Evolutionary conservation across 2,797 vertebrate species (phyloP).

Genomic region (Myiotriccus ornatus): DNA sequence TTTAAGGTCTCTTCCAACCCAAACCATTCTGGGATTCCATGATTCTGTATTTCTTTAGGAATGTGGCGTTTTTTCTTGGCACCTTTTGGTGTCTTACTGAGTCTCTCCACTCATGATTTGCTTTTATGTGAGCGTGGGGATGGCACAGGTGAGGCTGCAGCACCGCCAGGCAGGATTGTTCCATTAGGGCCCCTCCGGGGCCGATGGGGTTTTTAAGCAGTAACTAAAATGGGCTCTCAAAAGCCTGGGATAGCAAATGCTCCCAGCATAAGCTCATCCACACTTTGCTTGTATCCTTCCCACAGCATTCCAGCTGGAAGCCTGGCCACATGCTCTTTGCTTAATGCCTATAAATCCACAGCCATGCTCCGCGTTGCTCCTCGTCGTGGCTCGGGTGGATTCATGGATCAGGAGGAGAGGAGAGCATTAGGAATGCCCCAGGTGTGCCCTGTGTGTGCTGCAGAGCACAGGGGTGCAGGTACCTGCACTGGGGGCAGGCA

Average conservation of each 20-base stretch:
- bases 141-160: not conserved
- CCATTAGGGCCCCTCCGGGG: not conserved
- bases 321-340: not conserved
- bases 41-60: not conserved
- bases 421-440: not conserved
- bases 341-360: accelerated
- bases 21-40: not conserved
- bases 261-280: not conserved
- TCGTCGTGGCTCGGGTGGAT: accelerated
- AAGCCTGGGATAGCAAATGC: not conserved
- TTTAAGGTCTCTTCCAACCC: not conserved
- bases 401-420: not conserved
- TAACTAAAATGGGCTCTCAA: not conserved
- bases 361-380: not conserved
- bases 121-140: not conserved
- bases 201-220: accelerated
- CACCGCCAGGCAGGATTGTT: not conserved
- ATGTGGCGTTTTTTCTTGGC: not conserved
- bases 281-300: not conserved
- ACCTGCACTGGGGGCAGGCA: not conserved
- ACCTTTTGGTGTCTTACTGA: too few relatives aligned
- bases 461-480: not conserved
- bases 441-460: not conserved
- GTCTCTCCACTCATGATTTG: not conserved
- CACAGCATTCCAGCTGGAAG: not conserved